A percentile compares a stretch with the other conserved stretches of the same genome.
phyloP scores from a whole-genome alignment of 1,140 invertebrate species.

The Euwallacea similis region DNA sequence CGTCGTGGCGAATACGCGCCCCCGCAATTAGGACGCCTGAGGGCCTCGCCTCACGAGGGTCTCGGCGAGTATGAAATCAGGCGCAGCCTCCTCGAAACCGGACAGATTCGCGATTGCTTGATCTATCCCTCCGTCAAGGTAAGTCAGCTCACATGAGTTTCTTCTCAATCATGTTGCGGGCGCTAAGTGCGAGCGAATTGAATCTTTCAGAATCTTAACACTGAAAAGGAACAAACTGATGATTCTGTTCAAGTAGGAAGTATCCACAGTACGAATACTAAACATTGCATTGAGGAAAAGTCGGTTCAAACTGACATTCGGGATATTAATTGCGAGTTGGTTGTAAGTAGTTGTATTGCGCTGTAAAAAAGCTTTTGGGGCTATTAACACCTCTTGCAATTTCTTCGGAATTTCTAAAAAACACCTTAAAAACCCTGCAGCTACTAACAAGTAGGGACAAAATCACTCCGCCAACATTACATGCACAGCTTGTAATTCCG shows the following conservation, averaged over 20 bases:
- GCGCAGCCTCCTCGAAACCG: background rate
- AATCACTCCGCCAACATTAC: too few species aligned
- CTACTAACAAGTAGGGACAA: too few species aligned
- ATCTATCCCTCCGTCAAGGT: background rate
- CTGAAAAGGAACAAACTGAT: background rate
- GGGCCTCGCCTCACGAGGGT: conserved; percentile 57
- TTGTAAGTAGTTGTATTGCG: conserved; percentile 37
- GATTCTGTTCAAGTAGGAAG: background rate
- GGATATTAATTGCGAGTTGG: conserved; percentile 50
- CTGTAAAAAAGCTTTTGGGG: conserved; percentile 13
- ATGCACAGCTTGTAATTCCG: too few species aligned
- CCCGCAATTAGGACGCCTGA: conserved; percentile 51
- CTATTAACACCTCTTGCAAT: background rate
- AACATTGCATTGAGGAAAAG: conserved; percentile 31
- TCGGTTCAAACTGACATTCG: conserved; percentile 52
- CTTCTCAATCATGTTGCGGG: too few species aligned
- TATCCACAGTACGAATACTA: conserved; percentile 14
- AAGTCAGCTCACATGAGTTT: background rate
- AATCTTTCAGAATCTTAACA: background rate
- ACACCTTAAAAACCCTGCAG: too few species aligned
- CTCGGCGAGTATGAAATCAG: conserved; percentile 60
- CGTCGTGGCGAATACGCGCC: conserved; percentile 62
- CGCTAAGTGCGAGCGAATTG: too few species aligned
- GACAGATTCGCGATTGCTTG: background rate
- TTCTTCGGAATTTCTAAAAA: background rate